These are phyloP conservation scores for Himalopsyche anomala DNA, from an alignment of 2,888 invertebrate species.

Conservation along the genomic window DNA sequence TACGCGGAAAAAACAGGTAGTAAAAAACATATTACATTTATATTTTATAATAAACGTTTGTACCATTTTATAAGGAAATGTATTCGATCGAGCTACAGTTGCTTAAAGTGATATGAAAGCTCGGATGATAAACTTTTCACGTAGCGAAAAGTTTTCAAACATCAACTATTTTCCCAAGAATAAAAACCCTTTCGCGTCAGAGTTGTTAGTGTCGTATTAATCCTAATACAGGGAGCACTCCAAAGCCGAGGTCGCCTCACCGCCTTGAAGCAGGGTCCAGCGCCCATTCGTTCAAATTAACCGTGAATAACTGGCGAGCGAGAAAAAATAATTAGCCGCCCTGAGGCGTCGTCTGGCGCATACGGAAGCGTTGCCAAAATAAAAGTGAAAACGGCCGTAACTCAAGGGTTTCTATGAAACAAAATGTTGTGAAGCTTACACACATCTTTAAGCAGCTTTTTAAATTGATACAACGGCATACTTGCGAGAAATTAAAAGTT, in stretches of 20 bases:
- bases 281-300: conserved; percentile 64
- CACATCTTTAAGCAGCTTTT: too few relatives aligned
- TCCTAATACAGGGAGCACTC: conserved; percentile 61
- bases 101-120: not conserved
- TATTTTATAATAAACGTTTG: too few relatives aligned
- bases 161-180: conserved; percentile 31
- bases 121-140: not conserved
- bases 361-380: not conserved
- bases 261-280: conserved; percentile 44
- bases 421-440: too few relatives aligned
- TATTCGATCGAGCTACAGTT: too few relatives aligned
- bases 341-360: conserved; percentile 22
- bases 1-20: too few relatives aligned
- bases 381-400: not conserved
- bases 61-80: too few relatives aligned
- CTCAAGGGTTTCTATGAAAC: too few relatives aligned
- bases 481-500: too few relatives aligned
- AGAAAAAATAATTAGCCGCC: conserved; percentile 53
- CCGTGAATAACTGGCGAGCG: conserved; percentile 58
- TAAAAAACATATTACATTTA: too few relatives aligned
- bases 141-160: not conserved
- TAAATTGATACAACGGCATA: too few relatives aligned
- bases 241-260: conserved; percentile 11
- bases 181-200: conserved; percentile 16
- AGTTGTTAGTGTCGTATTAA: conserved; percentile 60